These are phyloP conservation scores for Drepanosiphum platanoidis DNA, from an alignment of 2,888 invertebrate genomes.

Conservation along the genomic window DNA sequence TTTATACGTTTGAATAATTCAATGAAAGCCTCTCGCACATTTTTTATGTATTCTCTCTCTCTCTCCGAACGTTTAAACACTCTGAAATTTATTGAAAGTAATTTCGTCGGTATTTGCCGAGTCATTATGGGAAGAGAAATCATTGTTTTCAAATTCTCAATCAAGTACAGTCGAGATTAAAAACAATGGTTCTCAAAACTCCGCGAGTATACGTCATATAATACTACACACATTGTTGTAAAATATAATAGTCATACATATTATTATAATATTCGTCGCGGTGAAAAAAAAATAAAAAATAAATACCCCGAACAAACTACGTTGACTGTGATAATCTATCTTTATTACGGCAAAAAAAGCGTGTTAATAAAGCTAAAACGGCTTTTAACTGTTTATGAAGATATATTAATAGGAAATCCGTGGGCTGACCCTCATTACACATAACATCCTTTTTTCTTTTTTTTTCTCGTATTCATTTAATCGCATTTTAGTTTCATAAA, in stretches of 20 bases:
- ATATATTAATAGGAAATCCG: slow-evolving; percentile 44
- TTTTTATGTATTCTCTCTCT: not conserved
- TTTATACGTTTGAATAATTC: slow-evolving; percentile 35
- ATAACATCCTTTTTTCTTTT: slow-evolving; percentile 29
- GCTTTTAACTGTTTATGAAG: slow-evolving; percentile 10
- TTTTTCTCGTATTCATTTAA: not conserved
- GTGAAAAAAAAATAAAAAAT: not conserved
- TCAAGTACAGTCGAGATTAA: not conserved
- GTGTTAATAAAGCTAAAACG: slow-evolving; percentile 16
- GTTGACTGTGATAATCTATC: slow-evolving; percentile 23
- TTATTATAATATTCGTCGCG: not conserved
- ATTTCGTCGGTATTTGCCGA: slow-evolving; percentile 27
- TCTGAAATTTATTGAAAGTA: slow-evolving; percentile 33
- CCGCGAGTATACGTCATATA: not conserved
- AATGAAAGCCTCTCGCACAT: slow-evolving; percentile 12
- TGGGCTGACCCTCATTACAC: slow-evolving; percentile 31
- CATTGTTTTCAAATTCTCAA: slow-evolving; percentile 26
- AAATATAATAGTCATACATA: too few species aligned
- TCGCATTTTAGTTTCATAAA: slow-evolving; percentile 7
- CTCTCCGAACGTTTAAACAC: slow-evolving; percentile 6
- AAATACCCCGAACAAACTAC: not conserved
- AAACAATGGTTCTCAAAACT: not conserved
- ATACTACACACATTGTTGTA: too few species aligned
- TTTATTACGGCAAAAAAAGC: slow-evolving; percentile 7
- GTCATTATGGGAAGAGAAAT: slow-evolving; percentile 50